Conservation (phyloP, 2,797 vertebrate genomes). For the Darevskia mixta region DNA sequence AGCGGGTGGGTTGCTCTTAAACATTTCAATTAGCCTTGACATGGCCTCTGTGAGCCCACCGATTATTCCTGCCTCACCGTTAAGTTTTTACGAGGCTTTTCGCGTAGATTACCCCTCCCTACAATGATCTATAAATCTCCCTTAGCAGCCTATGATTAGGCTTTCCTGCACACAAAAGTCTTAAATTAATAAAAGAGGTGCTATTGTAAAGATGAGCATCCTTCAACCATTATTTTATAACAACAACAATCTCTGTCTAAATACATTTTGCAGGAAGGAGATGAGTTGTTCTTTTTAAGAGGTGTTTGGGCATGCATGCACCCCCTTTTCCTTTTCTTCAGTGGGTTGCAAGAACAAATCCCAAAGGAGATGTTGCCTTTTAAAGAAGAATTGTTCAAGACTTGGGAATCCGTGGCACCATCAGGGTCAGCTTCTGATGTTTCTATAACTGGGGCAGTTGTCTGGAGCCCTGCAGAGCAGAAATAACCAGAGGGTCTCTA, state of each 20-base stretch:
- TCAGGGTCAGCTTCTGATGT: too few species aligned
- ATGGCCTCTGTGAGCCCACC: constrained; percentile 71
- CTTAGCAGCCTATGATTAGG: constrained; percentile 75
- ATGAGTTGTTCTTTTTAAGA: not conserved
- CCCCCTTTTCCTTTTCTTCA: not conserved
- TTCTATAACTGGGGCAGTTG: too few species aligned
- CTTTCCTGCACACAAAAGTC: constrained; percentile 66
- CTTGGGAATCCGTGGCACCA: not conserved
- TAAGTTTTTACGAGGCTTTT: constrained; percentile 75
- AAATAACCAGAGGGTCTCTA: not conserved
- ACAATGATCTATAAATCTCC: constrained; percentile 72
- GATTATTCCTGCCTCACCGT: constrained; percentile 70
- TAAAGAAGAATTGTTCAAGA: not conserved
- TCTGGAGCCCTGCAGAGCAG: too few species aligned
- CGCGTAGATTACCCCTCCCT: constrained; percentile 66
- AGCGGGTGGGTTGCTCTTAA: constrained; percentile 66
- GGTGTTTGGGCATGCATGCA: not conserved
- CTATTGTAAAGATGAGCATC: constrained; percentile 43
- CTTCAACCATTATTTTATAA: constrained; percentile 49
- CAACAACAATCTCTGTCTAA: not conserved
- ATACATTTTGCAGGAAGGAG: too few species aligned
- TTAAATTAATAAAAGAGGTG: constrained; percentile 64
- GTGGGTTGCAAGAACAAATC: not conserved
- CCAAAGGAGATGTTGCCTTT: not conserved
- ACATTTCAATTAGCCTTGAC: constrained; percentile 76